A percentile compares a stretch with the other conserved stretches of the same genome.
phyloP scores from a whole-genome alignment of 2,888 invertebrate species.

The Pseudococcus jackbeardsleyi region DNA sequence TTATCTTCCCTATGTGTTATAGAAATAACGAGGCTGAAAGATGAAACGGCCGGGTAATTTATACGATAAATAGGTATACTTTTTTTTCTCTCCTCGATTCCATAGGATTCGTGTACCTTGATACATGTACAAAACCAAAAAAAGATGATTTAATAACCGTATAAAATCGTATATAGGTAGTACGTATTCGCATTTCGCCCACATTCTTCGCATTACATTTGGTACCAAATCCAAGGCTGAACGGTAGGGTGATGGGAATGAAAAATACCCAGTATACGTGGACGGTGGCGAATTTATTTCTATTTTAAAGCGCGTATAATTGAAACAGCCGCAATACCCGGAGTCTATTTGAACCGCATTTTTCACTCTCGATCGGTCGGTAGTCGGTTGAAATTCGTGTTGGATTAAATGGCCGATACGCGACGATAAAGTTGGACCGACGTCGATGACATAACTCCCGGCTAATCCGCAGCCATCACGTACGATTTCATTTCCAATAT shows the following conservation, averaged over 20 bases:
- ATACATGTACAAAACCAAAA: background rate
- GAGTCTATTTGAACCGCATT: background rate
- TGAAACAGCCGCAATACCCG: background rate
- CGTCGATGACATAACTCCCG: slow-evolving; percentile 10
- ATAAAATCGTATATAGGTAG: slow-evolving; percentile 11
- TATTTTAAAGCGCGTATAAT: background rate
- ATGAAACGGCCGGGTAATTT: background rate
- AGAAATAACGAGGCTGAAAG: background rate
- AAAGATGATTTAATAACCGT: slow-evolving; percentile 30
- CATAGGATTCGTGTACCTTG: background rate
- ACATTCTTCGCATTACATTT: slow-evolving; percentile 15
- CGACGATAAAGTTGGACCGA: background rate
- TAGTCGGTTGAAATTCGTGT: background rate
- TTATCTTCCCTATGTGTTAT: background rate
- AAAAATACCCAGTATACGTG: too few relatives aligned
- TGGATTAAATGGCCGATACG: background rate
- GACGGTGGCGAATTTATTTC: slow-evolving; percentile 1
- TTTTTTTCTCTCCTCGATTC: background rate
- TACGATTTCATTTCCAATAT: background rate
- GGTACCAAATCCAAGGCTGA: slow-evolving; percentile 4
- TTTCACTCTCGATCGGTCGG: background rate
- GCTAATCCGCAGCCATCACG: background rate
- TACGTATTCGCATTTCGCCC: slow-evolving; percentile 10
- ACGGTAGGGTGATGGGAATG: background rate
- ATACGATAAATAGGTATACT: background rate